These are phyloP conservation scores for Heliconius aoede DNA, from an alignment of 2,888 invertebrate species.

Conservation along the genomic window DNA sequence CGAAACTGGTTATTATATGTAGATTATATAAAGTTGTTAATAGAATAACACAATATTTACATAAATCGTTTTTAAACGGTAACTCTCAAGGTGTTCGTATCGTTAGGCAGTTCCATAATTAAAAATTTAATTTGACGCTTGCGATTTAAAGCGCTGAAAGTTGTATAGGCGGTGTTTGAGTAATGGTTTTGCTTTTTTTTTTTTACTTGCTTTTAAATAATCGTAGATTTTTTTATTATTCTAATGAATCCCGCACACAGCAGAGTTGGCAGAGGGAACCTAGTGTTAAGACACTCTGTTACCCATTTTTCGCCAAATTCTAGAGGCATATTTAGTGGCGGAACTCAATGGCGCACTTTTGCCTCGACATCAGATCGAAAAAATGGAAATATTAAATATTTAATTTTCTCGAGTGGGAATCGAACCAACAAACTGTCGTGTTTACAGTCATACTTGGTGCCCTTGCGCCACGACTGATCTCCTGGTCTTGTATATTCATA, in stretches of 20 bases:
- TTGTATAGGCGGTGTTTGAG: conserved; percentile 58
- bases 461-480: neutral
- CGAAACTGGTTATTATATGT: conserved; percentile 42
- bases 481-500: too few relatives aligned
- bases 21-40: conserved; percentile 50
- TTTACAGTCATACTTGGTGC: neutral
- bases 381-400: neutral
- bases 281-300: neutral
- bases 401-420: neutral
- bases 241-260: neutral
- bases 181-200: conserved; percentile 54
- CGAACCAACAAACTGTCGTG: neutral
- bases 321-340: too few relatives aligned
- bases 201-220: conserved; percentile 35
- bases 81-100: conserved; percentile 58
- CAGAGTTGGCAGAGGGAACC: neutral
- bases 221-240: conserved; percentile 8
- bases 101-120: conserved; percentile 75
- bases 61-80: conserved; percentile 45
- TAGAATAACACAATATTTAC: conserved; percentile 25
- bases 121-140: conserved; percentile 72
- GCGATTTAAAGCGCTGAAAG: conserved; percentile 66
- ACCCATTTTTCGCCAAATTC: neutral
- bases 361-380: neutral
- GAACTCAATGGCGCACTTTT: too few relatives aligned